These are phyloP conservation scores for Sebastes vulpes DNA, from an alignment of 2,797 vertebrate genomes.

Conservation along the genomic window DNA sequence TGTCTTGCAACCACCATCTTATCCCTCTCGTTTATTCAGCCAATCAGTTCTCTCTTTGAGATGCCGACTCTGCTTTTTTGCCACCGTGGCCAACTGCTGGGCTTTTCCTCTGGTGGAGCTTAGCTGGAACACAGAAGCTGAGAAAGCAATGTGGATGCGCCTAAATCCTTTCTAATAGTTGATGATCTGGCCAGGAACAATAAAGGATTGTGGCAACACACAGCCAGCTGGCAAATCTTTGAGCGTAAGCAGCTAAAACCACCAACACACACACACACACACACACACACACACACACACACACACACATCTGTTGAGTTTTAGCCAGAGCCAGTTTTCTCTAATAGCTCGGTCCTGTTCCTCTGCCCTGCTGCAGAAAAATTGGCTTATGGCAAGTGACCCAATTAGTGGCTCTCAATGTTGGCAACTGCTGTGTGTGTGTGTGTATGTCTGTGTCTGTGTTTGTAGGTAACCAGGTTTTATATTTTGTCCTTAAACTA, in stretches of 20 bases:
- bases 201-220: conserved; percentile 53
- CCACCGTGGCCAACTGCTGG: conserved; percentile 21
- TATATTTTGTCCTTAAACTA: not conserved
- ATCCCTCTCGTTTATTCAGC: conserved; percentile 33
- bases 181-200: conserved; percentile 63
- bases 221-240: conserved; percentile 57
- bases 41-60: conserved; percentile 42
- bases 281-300: not conserved
- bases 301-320: conserved; percentile 45
- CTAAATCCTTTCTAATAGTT: conserved; percentile 64
- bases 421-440: not conserved
- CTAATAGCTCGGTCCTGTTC: conserved; percentile 16
- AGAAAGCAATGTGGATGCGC: conserved; percentile 45
- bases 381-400: conserved; percentile 46
- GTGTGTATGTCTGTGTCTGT: not conserved
- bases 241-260: conserved; percentile 49
- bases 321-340: conserved; percentile 15
- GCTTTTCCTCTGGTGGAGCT: conserved; percentile 41
- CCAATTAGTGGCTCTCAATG: conserved; percentile 43
- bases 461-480: not conserved
- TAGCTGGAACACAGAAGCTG: conserved; percentile 44
- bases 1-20: conserved; percentile 36
- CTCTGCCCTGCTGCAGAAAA: conserved; percentile 16
- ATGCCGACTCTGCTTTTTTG: conserved; percentile 30
- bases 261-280: conserved; percentile 6